Evolutionary conservation across 2,888 invertebrate genomes (phyloP).

Genomic region (Polydrusus tereticollis): DNA sequence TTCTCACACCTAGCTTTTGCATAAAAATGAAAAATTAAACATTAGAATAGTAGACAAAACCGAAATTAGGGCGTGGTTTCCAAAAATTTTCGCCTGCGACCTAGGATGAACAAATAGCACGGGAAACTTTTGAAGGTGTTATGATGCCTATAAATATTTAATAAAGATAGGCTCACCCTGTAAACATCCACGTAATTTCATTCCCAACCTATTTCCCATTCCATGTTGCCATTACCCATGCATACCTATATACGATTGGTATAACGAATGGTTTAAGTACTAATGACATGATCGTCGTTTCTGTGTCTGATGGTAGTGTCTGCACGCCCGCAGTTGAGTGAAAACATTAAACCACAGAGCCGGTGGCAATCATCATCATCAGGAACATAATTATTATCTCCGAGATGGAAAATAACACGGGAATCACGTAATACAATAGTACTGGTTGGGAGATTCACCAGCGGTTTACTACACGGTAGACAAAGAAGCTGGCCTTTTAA

Average conservation of each 20-base stretch:
- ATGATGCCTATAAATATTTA: no score
- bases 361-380: conserved; percentile 47
- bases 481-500: neutral
- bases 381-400: conserved; percentile 45
- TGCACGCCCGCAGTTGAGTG: conserved; percentile 34
- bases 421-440: conserved; percentile 31
- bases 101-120: neutral
- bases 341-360: conserved; percentile 47
- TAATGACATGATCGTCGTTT: conserved; percentile 42
- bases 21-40: no score
- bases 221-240: conserved; percentile 20
- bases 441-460: conserved; percentile 6
- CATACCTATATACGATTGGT: conserved; percentile 3
- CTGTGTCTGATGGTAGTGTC: conserved; percentile 38
- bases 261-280: conserved; percentile 32
- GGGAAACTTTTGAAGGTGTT: neutral
- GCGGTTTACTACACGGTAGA: neutral
- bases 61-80: no score
- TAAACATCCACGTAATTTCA: neutral
- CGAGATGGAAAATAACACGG: conserved; percentile 41
- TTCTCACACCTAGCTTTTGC: no score
- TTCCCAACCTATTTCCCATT: conserved; percentile 8
- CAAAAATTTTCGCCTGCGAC: no score
- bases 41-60: no score
- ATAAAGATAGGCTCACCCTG: neutral